These are phyloP conservation scores for Yasuhikotakia modesta DNA, from an alignment of 2,797 vertebrate species.

Conservation along the genomic window DNA sequence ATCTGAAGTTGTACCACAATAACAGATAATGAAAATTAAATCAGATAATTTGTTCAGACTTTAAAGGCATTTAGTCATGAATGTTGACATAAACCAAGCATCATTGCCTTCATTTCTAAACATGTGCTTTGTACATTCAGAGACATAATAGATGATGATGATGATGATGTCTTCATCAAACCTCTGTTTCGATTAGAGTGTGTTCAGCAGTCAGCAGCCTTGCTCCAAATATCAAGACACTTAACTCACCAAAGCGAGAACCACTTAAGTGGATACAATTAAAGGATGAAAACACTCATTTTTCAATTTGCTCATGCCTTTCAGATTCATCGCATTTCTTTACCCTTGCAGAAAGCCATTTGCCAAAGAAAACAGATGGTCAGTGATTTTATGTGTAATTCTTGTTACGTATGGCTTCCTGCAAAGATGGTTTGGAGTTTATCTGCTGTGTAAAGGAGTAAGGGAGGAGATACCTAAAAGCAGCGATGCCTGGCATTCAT, in stretches of 20 bases:
- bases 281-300: constrained; percentile 70
- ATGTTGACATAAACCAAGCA: constrained; percentile 36
- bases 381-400: constrained; percentile 67
- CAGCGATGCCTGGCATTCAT: not conserved
- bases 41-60: too few relatives aligned
- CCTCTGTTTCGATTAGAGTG: constrained; percentile 60
- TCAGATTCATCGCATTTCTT: constrained; percentile 69
- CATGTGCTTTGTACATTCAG: constrained; percentile 36
- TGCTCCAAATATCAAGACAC: constrained; percentile 65
- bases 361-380: constrained; percentile 50
- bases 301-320: constrained; percentile 69
- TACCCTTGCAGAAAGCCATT: constrained; percentile 42
- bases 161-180: constrained; percentile 43
- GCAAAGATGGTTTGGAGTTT: constrained; percentile 1
- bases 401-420: constrained; percentile 39
- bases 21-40: too few relatives aligned
- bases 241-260: constrained; percentile 63
- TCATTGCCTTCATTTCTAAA: constrained; percentile 47
- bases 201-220: constrained; percentile 45
- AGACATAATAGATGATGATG: constrained; percentile 49
- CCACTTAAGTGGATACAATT: constrained; percentile 71
- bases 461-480: not conserved
- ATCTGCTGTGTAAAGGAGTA: not conserved
- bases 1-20: too few relatives aligned
- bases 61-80: constrained; percentile 48